phyloP scores from a whole-genome alignment of 92 coral and sea anemone genomes.

The Palythoa grandiflora region DNA sequence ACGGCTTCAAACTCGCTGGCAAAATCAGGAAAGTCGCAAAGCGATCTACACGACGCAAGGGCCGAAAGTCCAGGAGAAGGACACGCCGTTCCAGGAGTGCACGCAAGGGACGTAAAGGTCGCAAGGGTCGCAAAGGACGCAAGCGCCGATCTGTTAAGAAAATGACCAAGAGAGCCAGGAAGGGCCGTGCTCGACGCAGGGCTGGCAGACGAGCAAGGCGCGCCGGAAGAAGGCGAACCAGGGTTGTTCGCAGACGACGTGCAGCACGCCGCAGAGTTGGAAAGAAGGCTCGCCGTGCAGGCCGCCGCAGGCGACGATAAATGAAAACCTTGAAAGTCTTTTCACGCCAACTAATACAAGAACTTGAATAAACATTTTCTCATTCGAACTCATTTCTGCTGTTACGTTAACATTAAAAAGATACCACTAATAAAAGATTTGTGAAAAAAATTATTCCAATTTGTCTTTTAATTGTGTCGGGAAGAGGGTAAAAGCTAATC shows the following conservation, averaged over 20 bases:
- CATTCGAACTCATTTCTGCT: neutral
- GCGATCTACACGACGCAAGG: slow-evolving; percentile 38
- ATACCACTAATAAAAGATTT: neutral
- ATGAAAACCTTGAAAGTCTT: neutral
- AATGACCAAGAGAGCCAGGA: slow-evolving; percentile 44
- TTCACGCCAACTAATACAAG: neutral
- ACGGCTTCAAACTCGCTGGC: slow-evolving; percentile 67
- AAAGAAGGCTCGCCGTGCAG: slow-evolving; percentile 44
- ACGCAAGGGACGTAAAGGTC: slow-evolving; percentile 31
- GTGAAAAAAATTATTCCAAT: neutral
- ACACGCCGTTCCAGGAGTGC: slow-evolving; percentile 23
- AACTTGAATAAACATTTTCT: slow-evolving; percentile 16
- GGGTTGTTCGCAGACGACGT: slow-evolving; percentile 34
- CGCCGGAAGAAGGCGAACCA: slow-evolving; percentile 29
- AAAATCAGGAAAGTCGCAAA: slow-evolving; percentile 40
- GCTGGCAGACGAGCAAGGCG: slow-evolving; percentile 32
- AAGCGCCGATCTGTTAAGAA: slow-evolving; percentile 48
- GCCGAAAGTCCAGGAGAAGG: slow-evolving; percentile 36
- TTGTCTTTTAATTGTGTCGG: neutral
- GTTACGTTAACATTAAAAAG: neutral
- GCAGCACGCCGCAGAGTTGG: slow-evolving; percentile 44
- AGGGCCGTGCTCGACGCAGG: slow-evolving; percentile 45
- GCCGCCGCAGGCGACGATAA: slow-evolving; percentile 45
- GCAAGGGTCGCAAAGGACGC: slow-evolving; percentile 48
- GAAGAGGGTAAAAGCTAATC: neutral